phyloP scores from a whole-genome alignment of 1,140 invertebrate genomes.

The Hirudo medicinalis region DNA sequence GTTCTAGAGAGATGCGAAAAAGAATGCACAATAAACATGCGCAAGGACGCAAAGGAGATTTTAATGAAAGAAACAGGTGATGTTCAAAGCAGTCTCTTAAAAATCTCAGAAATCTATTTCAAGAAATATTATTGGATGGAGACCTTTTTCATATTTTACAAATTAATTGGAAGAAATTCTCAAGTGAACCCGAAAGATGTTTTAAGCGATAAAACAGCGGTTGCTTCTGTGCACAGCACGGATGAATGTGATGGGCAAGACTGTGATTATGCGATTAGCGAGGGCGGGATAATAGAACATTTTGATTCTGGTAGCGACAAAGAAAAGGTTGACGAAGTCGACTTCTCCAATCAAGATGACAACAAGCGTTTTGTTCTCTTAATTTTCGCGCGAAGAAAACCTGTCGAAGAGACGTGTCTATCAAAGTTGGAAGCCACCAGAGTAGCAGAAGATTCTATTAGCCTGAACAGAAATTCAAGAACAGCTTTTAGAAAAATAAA shows the following conservation, averaged over 20 bases:
- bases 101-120: neutral
- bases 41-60: neutral
- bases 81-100: neutral
- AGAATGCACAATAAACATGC: conserved; percentile 7
- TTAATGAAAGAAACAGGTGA: neutral
- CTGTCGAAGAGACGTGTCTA: too few species aligned
- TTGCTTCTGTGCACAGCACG: neutral
- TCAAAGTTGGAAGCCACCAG: too few species aligned
- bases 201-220: neutral
- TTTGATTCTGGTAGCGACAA: too few species aligned
- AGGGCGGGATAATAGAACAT: too few species aligned
- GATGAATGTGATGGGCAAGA: conserved; percentile 2
- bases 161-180: neutral
- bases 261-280: too few species aligned
- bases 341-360: too few species aligned
- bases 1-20: conserved; percentile 1
- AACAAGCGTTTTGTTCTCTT: too few species aligned
- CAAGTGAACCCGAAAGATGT: neutral
- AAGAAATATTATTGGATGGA: conserved; percentile 2
- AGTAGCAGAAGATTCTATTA: too few species aligned
- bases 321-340: too few species aligned
- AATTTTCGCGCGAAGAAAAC: too few species aligned
- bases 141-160: conserved; percentile 4
- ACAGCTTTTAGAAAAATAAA: too few species aligned
- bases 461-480: too few species aligned